phyloP scores from a whole-genome alignment of 2,113 vertebrate genomes.

The Arvicanthis niloticus region DNA sequence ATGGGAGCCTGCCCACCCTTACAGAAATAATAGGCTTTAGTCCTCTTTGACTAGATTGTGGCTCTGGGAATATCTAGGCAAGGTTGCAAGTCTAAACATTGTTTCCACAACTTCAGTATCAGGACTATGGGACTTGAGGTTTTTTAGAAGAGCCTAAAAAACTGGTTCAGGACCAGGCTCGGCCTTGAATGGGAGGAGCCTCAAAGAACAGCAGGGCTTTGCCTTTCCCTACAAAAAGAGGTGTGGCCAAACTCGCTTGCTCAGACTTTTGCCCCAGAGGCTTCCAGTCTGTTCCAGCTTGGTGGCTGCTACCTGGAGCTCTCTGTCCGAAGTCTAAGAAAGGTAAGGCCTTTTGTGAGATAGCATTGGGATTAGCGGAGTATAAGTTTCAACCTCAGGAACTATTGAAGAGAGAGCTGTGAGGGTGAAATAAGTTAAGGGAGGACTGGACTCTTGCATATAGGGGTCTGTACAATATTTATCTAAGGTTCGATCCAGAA shows the following conservation, averaged over 20 bases:
- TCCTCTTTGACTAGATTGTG: neutral
- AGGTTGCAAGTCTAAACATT: neutral
- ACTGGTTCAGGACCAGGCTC: neutral
- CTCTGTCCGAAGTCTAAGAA: neutral
- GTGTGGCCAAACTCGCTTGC: neutral
- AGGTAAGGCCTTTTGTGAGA: neutral
- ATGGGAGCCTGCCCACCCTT: neutral
- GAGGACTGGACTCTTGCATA: neutral
- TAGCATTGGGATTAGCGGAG: neutral
- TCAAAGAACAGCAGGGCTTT: neutral
- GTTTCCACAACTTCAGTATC: neutral
- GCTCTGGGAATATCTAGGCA: neutral
- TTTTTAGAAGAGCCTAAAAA: neutral
- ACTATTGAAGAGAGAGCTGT: neutral
- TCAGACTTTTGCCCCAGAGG: neutral
- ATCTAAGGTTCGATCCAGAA: neutral
- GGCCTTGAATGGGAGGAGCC: neutral
- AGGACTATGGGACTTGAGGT: neutral
- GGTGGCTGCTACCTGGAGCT: neutral
- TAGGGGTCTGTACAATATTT: neutral
- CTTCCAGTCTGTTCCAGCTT: neutral
- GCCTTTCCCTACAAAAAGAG: neutral
- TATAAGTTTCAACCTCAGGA: neutral
- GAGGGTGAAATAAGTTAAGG: neutral
- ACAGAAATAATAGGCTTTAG: neutral